These are phyloP conservation scores for Urocyon cinereoargenteus DNA, from an alignment of 2,797 vertebrate species.

Conservation along the genomic window DNA sequence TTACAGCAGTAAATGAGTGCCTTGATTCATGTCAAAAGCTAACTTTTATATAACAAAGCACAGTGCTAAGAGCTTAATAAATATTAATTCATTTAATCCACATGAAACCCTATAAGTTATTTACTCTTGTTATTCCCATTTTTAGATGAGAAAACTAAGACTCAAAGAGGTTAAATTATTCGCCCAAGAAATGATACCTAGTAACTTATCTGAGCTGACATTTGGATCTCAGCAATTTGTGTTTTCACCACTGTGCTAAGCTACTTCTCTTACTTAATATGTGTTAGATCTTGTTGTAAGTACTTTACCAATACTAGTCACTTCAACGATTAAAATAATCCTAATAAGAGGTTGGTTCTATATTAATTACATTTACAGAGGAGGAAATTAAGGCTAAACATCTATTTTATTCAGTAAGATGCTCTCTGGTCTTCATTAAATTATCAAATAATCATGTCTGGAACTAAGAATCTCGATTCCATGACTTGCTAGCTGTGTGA, in stretches of 20 bases:
- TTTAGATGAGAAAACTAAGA: not conserved
- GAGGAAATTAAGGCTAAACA: not conserved
- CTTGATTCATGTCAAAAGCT: not conserved
- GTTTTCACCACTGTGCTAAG: not conserved
- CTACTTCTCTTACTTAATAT: not conserved
- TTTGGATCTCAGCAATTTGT: not conserved
- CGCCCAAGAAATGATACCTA: not conserved
- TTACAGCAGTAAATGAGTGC: not conserved
- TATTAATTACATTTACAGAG: not conserved
- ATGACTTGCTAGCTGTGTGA: not conserved
- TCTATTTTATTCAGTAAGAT: not conserved
- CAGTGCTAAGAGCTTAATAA: not conserved
- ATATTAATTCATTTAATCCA: slow-evolving; percentile 9
- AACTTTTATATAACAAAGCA: not conserved
- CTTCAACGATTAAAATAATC: not conserved
- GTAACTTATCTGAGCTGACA: not conserved
- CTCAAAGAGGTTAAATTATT: not conserved
- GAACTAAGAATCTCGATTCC: not conserved
- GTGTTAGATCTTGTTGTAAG: not conserved
- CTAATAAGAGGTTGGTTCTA: not conserved
- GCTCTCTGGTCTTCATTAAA: not conserved
- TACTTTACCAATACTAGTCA: not conserved
- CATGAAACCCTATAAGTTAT: not conserved
- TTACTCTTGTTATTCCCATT: not conserved
- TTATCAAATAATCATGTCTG: not conserved